Conservation (phyloP, 2,797 vertebrate species). For the Masticophis lateralis region DNA sequence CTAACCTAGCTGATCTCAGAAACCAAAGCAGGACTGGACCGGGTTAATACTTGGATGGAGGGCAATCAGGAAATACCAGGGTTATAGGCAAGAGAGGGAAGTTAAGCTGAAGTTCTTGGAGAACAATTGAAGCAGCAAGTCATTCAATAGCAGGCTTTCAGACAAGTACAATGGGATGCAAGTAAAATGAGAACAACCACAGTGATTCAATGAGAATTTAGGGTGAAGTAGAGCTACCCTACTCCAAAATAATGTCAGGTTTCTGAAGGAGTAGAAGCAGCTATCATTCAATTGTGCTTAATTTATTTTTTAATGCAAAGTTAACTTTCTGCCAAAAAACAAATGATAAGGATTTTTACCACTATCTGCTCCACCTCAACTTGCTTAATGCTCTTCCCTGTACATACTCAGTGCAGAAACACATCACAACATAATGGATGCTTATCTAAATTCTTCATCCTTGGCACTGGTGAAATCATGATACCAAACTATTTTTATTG, state of each 20-base stretch:
- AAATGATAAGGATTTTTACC: not conserved
- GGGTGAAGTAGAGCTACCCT: not conserved
- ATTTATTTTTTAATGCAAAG: not conserved
- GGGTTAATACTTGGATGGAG: not conserved
- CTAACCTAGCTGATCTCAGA: not conserved
- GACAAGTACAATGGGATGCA: not conserved
- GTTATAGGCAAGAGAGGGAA: not conserved
- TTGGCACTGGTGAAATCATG: not conserved
- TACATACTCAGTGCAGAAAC: not conserved
- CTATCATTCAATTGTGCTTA: not conserved
- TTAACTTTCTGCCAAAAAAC: not conserved
- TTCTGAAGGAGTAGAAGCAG: not conserved
- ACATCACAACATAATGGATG: not conserved
- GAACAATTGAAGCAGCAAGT: not conserved
- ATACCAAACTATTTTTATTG: not conserved
- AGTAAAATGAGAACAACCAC: not conserved
- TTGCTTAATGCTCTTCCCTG: not conserved
- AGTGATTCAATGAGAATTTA: not conserved
- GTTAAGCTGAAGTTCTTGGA: not conserved
- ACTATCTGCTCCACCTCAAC: not conserved
- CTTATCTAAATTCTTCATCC: not conserved
- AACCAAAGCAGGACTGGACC: not conserved
- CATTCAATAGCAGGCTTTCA: not conserved
- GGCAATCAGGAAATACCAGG: not conserved
- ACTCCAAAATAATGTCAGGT: not conserved